Base-by-base conservation (phyloP, 2,888 invertebrate genomes). In the Melitaea athalia region DNA sequence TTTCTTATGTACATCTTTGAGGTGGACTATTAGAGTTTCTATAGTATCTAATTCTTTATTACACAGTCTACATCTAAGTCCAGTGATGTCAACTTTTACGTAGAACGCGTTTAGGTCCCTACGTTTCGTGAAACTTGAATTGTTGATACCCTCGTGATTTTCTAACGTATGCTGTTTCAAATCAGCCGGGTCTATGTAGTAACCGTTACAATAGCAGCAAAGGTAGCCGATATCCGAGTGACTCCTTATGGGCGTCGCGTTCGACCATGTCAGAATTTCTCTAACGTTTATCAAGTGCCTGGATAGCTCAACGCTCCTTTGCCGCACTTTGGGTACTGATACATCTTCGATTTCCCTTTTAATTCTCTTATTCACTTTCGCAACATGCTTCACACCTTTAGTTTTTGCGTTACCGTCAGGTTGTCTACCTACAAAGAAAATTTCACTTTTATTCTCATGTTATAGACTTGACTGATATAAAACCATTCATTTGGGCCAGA, bases 1-100 rank as follows among this genome's bases (percentile, higher is more conserved):
- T 47, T 75, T 78, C 4, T 72, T 24, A 61, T 85, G 85, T 1
- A 72, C 78, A 0, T 72, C 63, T n/a, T 77, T 75, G 3, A 85
- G 71, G 65, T 85, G 85, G 0, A 59, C 38, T 11, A 82, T 72
- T 31, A 85, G 72, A 1, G 74, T 72, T 8, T 81, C 78, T 0
- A 85, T 69, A 8, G 72, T 75, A 0, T 75, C 71, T 0, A 83
- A 74, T 42, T 76, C 74, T 42, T 68, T 72, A 7, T 80, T 72
- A 55, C 85, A 85, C n/a, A 85, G 62, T 5, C 77, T 80, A 72
- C 85, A 85, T 47, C 78, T 77, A 8, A 86, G 71, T 33, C 67
- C 78, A 0, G 85, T 85, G 59, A 86, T 82, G 57, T 86, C 85
- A 10, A 86, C 59, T 69, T 86, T 85, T 0, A 85, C 73, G 11